Evolutionary conservation across 2,888 invertebrate genomes (phyloP), one percentile per base, ranked within the genome.

Genomic region (Noctua fimbriata): DNA sequence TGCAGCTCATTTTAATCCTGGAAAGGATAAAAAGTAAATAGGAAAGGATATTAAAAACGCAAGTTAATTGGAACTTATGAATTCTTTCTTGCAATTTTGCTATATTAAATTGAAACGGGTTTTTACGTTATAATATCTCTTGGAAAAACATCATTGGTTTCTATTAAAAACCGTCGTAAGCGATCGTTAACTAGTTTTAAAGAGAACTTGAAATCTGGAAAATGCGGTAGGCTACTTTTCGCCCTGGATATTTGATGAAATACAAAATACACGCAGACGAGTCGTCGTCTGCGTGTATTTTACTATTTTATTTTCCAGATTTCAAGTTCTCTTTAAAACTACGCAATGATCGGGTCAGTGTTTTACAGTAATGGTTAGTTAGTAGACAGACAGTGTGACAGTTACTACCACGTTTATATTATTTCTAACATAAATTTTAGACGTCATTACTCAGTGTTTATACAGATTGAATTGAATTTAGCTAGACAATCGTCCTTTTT

Each of bases 1-100:
- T 81, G 84, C 81, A 84, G 73, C 67, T 74, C 52, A 74, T 74
- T 81, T 81, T 77, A 74, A 74, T 69, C 70, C 58, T 18, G 18
- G 60, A 41, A 67, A 66, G 16, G 63, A 73, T 75, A 76, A 74
- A 71, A 72, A 63, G 52, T 10, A 77, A 60, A 75, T 73, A 71
- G 28, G 49, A 79, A 67, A 36, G 24, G n/a, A 72, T 78, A 81
- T 81, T 77, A 84, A 81, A 81, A 75, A 71, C 58, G 21, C 44
- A 55, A 47, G 36, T 49, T 80, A 83, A 83, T 76, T 73, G 76
- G n/a, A 73, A 69, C n/a, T 60, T 49, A 83, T 83, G 72, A 76
- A 76, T 71, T 66, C 7, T 82, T 83, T 63, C 66, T 69, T 69
- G 70, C 36, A 78, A 63, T 78, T 18, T 72, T 47, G 70, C 65